phyloP scores from a whole-genome alignment of 2,888 invertebrate species.

The Lycaena phlaeas region DNA sequence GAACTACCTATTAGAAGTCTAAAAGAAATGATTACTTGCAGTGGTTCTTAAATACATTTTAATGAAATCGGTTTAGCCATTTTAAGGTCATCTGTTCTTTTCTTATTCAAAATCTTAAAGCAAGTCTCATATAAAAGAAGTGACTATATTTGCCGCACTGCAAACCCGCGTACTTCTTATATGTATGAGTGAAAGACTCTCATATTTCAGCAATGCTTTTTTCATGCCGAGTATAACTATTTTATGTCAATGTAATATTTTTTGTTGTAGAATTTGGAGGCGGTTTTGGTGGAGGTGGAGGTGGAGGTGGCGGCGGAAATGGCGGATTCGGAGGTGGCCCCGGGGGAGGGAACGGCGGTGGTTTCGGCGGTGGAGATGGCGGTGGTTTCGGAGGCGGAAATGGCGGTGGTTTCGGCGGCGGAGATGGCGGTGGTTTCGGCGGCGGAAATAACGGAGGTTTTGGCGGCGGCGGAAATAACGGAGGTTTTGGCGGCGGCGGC shows the following conservation, averaged over 20 bases:
- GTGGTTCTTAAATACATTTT: no score
- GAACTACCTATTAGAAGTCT: no score
- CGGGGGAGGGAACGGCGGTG: slow-evolving; percentile 13
- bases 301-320: slow-evolving; percentile 22
- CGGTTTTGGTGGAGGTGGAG: slow-evolving; percentile 17
- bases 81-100: no score
- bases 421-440: slow-evolving; percentile 29
- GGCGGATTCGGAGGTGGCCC: slow-evolving; percentile 15
- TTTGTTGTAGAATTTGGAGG: background rate
- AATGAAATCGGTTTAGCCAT: no score
- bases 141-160: no score
- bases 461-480: slow-evolving; percentile 34
- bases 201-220: background rate
- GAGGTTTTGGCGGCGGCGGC: slow-evolving; percentile 17
- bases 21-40: no score
- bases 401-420: slow-evolving; percentile 19
- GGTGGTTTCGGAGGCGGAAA: slow-evolving; percentile 20
- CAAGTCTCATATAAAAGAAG: no score
- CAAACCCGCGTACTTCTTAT: background rate
- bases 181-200: background rate
- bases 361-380: slow-evolving; percentile 22
- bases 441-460: slow-evolving; percentile 18
- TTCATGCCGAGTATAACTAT: no score
- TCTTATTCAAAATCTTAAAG: no score
- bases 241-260: no score